Conservation (phyloP, 2,888 invertebrate species). For the Empis livida region DNA sequence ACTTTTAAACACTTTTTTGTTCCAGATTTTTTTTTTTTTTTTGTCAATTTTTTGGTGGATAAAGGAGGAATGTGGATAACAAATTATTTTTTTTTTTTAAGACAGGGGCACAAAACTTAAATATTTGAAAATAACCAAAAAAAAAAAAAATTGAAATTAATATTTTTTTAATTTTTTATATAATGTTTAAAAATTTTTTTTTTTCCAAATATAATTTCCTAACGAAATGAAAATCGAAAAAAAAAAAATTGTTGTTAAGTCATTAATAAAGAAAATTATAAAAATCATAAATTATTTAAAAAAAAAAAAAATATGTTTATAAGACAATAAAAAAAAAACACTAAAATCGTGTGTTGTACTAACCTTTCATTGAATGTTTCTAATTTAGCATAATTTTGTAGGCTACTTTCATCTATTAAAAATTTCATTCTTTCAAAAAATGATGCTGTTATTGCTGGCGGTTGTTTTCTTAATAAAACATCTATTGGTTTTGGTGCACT, state of each 20-base stretch:
- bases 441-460: constrained; percentile 91
- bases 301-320: too few relatives aligned
- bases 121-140: background rate
- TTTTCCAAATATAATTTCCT: constrained; percentile 1
- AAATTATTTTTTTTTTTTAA: constrained; percentile 19
- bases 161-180: constrained; percentile 9
- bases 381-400: constrained; percentile 93
- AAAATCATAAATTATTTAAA: constrained; percentile 8
- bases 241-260: background rate
- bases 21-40: constrained; percentile 10
- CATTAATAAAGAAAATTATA: background rate
- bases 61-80: background rate
- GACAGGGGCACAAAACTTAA: constrained; percentile 32
- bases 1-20: constrained; percentile 5
- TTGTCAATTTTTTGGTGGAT: background rate
- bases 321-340: constrained; percentile 10
- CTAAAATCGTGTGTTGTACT: constrained; percentile 30
- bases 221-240: background rate
- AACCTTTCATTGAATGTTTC: constrained; percentile 97
- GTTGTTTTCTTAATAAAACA: constrained; percentile 87
- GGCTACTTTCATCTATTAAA: constrained; percentile 93
- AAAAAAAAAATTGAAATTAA: background rate
- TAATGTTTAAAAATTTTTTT: constrained; percentile 2
- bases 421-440: constrained; percentile 98
- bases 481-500: constrained; percentile 93